phyloP scores from a whole-genome alignment of 2,888 invertebrate species.

The Chaetogeoica ovagalla region DNA sequence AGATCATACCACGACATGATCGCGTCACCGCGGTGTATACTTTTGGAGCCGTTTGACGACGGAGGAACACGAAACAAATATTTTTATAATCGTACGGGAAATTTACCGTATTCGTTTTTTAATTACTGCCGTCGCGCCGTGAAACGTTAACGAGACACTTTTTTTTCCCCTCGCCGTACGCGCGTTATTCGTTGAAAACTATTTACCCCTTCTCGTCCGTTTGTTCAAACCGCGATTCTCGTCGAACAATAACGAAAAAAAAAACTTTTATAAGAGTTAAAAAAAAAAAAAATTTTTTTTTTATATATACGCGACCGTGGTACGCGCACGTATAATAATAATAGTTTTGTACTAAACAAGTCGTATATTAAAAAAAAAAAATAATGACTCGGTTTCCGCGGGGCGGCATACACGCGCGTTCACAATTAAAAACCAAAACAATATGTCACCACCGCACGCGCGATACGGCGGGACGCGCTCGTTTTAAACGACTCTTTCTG shows the following conservation, averaged over 20 bases:
- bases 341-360: not conserved
- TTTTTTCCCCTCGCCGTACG: not conserved
- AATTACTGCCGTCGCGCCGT: too few relatives aligned
- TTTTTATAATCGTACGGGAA: too few relatives aligned
- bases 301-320: too few relatives aligned
- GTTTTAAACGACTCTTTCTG: constrained; percentile 41
- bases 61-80: too few relatives aligned
- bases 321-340: not conserved
- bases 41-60: too few relatives aligned
- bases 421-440: constrained; percentile 32
- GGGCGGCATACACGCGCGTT: not conserved
- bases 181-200: not conserved
- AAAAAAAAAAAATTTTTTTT: constrained; percentile 2
- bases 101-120: too few relatives aligned
- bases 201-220: not conserved
- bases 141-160: too few relatives aligned
- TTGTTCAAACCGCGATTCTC: not conserved
- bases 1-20: too few relatives aligned
- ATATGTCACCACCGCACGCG: not conserved
- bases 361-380: constrained; percentile 15
- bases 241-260: not conserved
- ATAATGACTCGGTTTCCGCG: not conserved
- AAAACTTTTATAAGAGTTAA: constrained; percentile 23
- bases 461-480: not conserved
- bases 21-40: too few relatives aligned